Evolutionary conservation across 30 jellyfish, hydroid and myxozoan species (phyloP).

Genomic region (Hydractinia symbiolongicarpus): DNA sequence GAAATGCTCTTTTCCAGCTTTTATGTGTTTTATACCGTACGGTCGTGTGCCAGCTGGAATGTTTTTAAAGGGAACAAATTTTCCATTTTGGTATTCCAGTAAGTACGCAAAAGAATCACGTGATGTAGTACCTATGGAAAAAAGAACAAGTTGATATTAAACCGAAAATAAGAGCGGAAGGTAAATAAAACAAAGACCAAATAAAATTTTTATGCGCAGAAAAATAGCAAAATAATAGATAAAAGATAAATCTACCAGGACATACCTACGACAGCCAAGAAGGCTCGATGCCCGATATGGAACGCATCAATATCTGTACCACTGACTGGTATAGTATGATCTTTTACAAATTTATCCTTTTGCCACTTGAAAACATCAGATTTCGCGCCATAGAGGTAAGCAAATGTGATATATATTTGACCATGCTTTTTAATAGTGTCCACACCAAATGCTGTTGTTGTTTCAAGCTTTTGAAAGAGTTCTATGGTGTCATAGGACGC

Average conservation of each 20-base stretch:
- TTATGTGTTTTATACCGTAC: conserved; percentile 61
- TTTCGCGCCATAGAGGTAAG: conserved; percentile 33
- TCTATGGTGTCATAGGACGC: conserved; percentile 22
- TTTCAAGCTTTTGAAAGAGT: conserved; percentile 62
- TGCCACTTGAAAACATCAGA: conserved; percentile 59
- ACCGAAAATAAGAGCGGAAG: neutral
- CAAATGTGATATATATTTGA: conserved; percentile 19
- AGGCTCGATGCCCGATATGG: conserved; percentile 44
- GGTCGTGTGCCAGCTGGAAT: conserved; percentile 42
- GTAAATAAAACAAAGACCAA: neutral
- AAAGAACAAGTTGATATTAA: neutral
- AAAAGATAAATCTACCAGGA: neutral
- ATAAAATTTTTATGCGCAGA: neutral
- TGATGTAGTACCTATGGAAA: conserved; percentile 24
- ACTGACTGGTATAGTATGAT: conserved; percentile 52
- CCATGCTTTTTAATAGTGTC: conserved; percentile 46
- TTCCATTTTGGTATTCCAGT: conserved; percentile 25
- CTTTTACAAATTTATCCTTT: conserved; percentile 23
- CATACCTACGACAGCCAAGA: conserved; percentile 84
- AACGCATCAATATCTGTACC: conserved; percentile 85
- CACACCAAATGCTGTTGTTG: conserved; percentile 66
- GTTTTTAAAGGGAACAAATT: conserved; percentile 32
- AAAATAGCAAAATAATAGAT: neutral
- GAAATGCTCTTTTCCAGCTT: conserved; percentile 57
- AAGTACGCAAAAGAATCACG: conserved; percentile 32